A percentile compares a stretch with the other conserved stretches of the same genome.
Evolutionary conservation across 2,797 vertebrate genomes (phyloP).

Genomic region (Poeciliopsis paucimaculata): DNA sequence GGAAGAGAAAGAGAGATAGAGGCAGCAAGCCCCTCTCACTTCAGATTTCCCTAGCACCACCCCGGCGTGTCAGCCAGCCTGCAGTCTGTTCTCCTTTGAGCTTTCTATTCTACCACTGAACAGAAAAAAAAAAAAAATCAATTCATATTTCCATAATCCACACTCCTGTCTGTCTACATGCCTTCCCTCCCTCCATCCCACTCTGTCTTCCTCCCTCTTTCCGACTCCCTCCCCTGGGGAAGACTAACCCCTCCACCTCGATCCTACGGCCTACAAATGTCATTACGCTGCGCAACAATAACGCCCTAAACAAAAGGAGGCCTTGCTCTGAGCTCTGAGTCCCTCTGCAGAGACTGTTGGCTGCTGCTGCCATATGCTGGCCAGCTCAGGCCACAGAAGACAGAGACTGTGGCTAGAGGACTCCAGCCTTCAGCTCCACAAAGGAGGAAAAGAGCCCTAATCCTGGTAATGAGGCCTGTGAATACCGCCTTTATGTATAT

Average conservation of each 20-base stretch:
- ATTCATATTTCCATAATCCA: conserved; percentile 99
- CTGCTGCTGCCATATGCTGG: conserved; percentile 95
- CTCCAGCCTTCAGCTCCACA: conserved; percentile 67
- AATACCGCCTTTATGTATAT: conserved; percentile 83
- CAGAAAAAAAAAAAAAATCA: conserved; percentile 86
- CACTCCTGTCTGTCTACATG: conserved; percentile 87
- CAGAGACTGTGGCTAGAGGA: conserved; percentile 68
- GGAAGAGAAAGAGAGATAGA: conserved; percentile 59
- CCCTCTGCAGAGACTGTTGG: conserved; percentile 83
- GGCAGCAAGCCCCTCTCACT: conserved; percentile 86
- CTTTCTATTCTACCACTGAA: conserved; percentile 87
- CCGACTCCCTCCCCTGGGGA: conserved; percentile 86
- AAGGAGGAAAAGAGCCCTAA: conserved; percentile 78
- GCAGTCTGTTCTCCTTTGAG: conserved; percentile 93
- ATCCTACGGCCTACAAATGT: conserved; percentile 96
- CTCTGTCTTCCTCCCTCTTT: conserved; percentile 35
- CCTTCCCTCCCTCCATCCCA: conserved; percentile 34
- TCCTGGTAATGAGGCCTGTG: conserved; percentile 85
- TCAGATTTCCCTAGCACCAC: conserved; percentile 89
- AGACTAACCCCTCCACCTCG: conserved; percentile 93
- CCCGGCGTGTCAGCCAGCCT: conserved; percentile 90
- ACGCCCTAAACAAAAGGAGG: conserved; percentile 94
- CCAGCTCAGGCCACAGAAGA: conserved; percentile 80
- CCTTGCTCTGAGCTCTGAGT: conserved; percentile 76
- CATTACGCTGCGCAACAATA: conserved; percentile 97